phyloP scores from a whole-genome alignment of 2,113 vertebrate genomes.

The Ptychochromis oligacanthus region DNA sequence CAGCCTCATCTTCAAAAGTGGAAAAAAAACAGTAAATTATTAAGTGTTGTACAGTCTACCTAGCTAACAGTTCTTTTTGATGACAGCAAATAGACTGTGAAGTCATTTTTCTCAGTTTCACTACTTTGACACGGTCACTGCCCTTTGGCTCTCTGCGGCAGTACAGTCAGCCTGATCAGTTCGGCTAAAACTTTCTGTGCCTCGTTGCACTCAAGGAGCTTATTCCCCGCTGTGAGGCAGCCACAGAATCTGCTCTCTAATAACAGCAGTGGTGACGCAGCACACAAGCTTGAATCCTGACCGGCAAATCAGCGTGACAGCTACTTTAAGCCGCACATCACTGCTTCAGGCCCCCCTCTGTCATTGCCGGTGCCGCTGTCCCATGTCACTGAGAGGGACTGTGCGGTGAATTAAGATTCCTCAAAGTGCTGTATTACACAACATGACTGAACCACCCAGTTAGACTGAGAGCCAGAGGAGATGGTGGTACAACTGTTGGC shows the following conservation, averaged over 20 bases:
- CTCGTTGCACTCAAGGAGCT: slow-evolving; percentile 58
- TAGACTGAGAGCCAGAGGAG: slow-evolving; percentile 25
- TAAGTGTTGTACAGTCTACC: neutral
- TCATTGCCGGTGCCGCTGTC: slow-evolving; percentile 29
- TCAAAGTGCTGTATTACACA: slow-evolving; percentile 40
- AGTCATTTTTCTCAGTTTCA: slow-evolving; percentile 37
- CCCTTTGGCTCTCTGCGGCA: slow-evolving; percentile 38
- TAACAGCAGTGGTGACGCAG: slow-evolving; percentile 59
- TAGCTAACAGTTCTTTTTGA: slow-evolving; percentile 1
- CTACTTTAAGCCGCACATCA: slow-evolving; percentile 58
- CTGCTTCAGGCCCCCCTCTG: slow-evolving; percentile 41
- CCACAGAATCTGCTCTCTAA: slow-evolving; percentile 53
- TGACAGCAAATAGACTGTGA: neutral
- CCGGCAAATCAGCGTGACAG: slow-evolving; percentile 66
- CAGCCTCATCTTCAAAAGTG: neutral
- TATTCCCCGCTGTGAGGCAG: slow-evolving; percentile 46
- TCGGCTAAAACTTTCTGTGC: slow-evolving; percentile 49
- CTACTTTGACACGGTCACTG: slow-evolving; percentile 7
- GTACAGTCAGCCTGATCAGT: slow-evolving; percentile 52
- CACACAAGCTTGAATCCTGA: slow-evolving; percentile 48
- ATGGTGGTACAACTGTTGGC: neutral
- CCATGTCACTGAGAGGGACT: slow-evolving; percentile 33
- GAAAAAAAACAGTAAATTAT: neutral
- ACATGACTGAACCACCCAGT: slow-evolving; percentile 35
- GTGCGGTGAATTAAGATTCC: slow-evolving; percentile 47